Conservation (phyloP, 2,797 vertebrate genomes). For the Kryptolebias ocellatus region DNA sequence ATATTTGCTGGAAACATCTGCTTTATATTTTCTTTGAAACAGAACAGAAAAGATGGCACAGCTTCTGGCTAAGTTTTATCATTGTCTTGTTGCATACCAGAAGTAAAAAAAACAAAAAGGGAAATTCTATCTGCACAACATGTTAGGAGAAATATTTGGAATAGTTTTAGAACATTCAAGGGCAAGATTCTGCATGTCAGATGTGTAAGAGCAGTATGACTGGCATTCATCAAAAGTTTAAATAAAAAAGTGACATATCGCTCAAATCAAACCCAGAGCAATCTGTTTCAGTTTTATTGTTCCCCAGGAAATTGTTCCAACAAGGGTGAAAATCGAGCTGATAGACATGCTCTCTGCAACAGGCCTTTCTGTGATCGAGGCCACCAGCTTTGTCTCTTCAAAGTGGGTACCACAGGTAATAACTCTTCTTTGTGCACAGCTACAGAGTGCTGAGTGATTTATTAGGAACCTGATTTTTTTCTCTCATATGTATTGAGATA, state of each 20-base stretch:
- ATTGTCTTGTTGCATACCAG: slow-evolving; percentile 51
- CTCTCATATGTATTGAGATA: slow-evolving; percentile 33
- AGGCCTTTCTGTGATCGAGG: slow-evolving; percentile 91
- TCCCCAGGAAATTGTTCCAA: slow-evolving; percentile 91
- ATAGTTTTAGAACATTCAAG: neutral
- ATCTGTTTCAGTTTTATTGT: slow-evolving; percentile 57
- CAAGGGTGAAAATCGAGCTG: slow-evolving; percentile 92
- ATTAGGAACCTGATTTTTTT: slow-evolving; percentile 57
- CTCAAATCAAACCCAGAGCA: slow-evolving; percentile 56
- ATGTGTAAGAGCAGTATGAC: slow-evolving; percentile 19
- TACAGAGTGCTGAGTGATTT: slow-evolving; percentile 69
- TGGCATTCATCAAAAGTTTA: slow-evolving; percentile 2
- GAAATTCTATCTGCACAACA: slow-evolving; percentile 31
- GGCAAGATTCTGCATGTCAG: slow-evolving; percentile 18
- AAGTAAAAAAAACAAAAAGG: neutral
- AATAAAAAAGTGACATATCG: slow-evolving; percentile 26
- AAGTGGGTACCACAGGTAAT: slow-evolving; percentile 97
- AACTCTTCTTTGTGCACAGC: slow-evolving; percentile 54
- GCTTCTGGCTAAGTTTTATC: slow-evolving; percentile 61
- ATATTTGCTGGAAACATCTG: slow-evolving; percentile 66
- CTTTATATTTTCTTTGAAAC: slow-evolving; percentile 78
- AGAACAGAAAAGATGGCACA: slow-evolving; percentile 66
- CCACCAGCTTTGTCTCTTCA: slow-evolving; percentile 96
- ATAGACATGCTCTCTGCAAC: slow-evolving; percentile 93
- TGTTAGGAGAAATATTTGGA: slow-evolving; percentile 8